These are phyloP conservation scores for Polypedilum vanderplanki DNA, from an alignment of 1,140 invertebrate species.

Conservation along the genomic window DNA sequence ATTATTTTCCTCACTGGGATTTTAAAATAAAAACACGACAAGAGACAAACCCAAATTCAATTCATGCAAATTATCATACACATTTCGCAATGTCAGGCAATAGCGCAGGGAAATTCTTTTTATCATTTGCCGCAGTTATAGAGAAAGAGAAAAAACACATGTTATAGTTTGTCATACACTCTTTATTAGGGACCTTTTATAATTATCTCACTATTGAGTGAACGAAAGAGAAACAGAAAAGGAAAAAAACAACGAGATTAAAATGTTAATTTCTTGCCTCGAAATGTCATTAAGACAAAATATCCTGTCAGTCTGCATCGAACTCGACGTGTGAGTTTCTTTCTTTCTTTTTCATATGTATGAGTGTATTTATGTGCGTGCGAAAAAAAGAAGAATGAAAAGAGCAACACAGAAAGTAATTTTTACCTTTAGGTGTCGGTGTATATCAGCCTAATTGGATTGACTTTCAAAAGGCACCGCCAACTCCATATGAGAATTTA, in stretches of 20 bases:
- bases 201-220: neutral
- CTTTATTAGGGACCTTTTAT: neutral
- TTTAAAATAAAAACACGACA: too few species aligned
- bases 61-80: too few species aligned
- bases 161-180: neutral
- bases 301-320: neutral
- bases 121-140: constrained; percentile 16
- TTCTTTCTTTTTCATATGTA: neutral
- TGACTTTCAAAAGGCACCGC: constrained; percentile 20
- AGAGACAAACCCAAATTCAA: too few species aligned
- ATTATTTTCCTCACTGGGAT: too few species aligned
- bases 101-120: neutral
- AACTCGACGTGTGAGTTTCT: neutral
- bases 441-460: constrained; percentile 27
- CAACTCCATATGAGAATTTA: neutral
- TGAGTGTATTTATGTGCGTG: constrained; percentile 20
- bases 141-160: too few species aligned
- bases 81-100: constrained; percentile 1
- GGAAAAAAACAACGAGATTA: constrained; percentile 1
- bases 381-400: neutral
- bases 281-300: constrained; percentile 11
- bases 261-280: neutral
- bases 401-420: neutral
- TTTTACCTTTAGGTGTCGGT: constrained; percentile 23
- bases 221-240: too few species aligned